phyloP scores from a whole-genome alignment of 2,113 vertebrate genomes.

The Calonectris borealis region DNA sequence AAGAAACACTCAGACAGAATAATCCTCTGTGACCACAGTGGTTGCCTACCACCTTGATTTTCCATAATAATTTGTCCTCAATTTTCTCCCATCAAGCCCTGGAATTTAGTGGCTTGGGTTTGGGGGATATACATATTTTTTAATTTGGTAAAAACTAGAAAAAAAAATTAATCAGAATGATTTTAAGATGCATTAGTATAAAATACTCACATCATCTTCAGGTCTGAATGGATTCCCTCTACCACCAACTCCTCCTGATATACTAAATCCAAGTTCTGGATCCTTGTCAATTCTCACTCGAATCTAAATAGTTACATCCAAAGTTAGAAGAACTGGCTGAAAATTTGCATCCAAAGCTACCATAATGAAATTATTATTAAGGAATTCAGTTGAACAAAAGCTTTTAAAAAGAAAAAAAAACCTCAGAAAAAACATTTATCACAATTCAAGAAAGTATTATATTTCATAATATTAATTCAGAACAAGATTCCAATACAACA shows the following conservation, averaged over 20 bases:
- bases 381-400: neutral
- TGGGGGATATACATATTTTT: neutral
- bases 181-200: neutral
- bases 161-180: neutral
- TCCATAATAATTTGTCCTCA: neutral
- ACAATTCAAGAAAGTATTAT: neutral
- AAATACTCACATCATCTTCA: conserved; percentile 84
- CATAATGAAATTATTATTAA: neutral
- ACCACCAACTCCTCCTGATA: conserved; percentile 92
- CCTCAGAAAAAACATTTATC: neutral
- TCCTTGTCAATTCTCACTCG: conserved; percentile 90
- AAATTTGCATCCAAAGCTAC: neutral
- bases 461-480: neutral
- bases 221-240: conserved; percentile 91
- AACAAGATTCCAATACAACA: neutral
- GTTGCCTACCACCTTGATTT: neutral
- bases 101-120: neutral
- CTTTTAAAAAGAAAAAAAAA: neutral
- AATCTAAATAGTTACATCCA: conserved; percentile 75
- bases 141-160: neutral
- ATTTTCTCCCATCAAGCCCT: neutral
- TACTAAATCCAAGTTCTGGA: conserved; percentile 94
- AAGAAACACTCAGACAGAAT: neutral
- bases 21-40: neutral
- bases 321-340: neutral